phyloP scores from a whole-genome alignment of 2,113 vertebrate species.

The Gymnocephalus cernua region DNA sequence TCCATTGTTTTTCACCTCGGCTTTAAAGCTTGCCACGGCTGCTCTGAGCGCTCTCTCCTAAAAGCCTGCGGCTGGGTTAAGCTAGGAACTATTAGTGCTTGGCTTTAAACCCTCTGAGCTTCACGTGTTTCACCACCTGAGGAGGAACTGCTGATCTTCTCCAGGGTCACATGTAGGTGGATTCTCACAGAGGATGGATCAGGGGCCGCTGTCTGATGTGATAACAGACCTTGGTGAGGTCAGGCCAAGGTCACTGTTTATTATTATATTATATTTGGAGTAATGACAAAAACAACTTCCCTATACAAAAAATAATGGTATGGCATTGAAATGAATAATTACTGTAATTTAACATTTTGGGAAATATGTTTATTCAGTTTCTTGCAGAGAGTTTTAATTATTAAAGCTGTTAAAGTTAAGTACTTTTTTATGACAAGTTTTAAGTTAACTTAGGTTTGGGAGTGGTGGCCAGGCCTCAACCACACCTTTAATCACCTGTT shows the following conservation, averaged over 20 bases:
- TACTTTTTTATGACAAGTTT: no score
- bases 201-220: conserved; percentile 49
- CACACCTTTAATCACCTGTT: no score
- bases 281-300: no score
- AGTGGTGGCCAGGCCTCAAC: no score
- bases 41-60: conserved; percentile 65
- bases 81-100: conserved; percentile 68
- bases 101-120: conserved; percentile 72
- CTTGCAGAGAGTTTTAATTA: no score
- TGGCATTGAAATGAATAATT: no score
- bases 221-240: conserved; percentile 34
- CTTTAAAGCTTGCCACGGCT: conserved; percentile 62
- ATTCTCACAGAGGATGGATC: conserved; percentile 48
- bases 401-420: no score
- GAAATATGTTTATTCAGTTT: no score
- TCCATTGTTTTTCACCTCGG: conserved; percentile 76
- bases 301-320: no score
- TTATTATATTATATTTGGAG: background rate
- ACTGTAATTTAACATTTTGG: no score
- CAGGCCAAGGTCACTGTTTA: conserved; percentile 57
- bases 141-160: conserved; percentile 61
- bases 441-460: no score
- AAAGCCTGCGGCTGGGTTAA: conserved; percentile 73
- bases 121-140: conserved; percentile 67
- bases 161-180: conserved; percentile 54